Conservation (phyloP, 2,888 invertebrate species). For the Odontocolon sp. region DNA sequence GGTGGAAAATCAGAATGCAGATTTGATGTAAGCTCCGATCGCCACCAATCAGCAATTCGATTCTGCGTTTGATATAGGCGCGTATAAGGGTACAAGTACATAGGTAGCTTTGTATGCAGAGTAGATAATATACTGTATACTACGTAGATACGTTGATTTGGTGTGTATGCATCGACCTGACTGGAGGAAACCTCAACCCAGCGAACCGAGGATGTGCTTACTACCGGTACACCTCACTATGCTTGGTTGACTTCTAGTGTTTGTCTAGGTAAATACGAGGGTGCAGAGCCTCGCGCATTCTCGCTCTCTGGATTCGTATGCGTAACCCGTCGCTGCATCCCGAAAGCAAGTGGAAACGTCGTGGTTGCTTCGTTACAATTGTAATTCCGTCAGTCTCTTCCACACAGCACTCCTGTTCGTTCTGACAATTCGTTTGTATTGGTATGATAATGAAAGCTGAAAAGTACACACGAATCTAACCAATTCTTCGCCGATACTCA, state of each 20-base stretch:
- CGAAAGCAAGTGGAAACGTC: conserved; percentile 58
- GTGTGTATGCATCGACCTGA: conserved; percentile 34
- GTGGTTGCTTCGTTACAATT: conserved; percentile 64
- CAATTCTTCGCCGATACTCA: too few relatives aligned
- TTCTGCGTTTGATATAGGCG: not conserved
- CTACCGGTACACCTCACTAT: not conserved
- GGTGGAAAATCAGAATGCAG: conserved; percentile 55
- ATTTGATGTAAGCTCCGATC: conserved; percentile 37
- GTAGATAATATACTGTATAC: not conserved
- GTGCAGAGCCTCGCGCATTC: conserved; percentile 15
- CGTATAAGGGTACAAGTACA: conserved; percentile 37
- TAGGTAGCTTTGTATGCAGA: conserved; percentile 4
- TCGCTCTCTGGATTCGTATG: not conserved
- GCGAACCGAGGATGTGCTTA: conserved; percentile 19
- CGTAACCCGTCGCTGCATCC: conserved; percentile 3
- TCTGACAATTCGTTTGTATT: not conserved
- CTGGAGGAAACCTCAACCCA: conserved; percentile 53
- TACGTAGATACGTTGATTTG: conserved; percentile 47
- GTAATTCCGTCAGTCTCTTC: conserved; percentile 60
- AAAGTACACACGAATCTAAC: too few relatives aligned
- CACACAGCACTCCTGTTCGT: too few relatives aligned
- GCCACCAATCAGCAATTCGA: conserved; percentile 56
- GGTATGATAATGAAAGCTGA: too few relatives aligned
- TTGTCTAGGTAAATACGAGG: conserved; percentile 56
- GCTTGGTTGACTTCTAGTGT: conserved; percentile 44